Evolutionary conservation across 2,888 invertebrate genomes (phyloP).

Genomic region (Nomada lathburiana): DNA sequence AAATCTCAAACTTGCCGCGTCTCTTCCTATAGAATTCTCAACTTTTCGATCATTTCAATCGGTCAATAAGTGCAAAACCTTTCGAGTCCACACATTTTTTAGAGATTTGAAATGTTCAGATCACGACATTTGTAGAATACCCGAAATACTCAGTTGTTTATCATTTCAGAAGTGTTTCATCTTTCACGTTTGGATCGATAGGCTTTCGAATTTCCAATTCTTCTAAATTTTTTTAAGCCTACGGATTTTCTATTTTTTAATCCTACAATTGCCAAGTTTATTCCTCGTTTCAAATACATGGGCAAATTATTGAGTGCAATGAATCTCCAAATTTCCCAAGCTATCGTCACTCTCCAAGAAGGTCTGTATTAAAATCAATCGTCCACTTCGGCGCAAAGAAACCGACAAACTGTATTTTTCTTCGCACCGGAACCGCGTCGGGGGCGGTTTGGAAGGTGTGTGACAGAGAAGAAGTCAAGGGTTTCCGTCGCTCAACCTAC

Average conservation of each 20-base stretch:
- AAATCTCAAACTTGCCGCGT: background rate
- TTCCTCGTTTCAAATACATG: too few relatives aligned
- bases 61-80: too few relatives aligned
- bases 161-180: too few relatives aligned
- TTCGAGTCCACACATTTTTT: too few relatives aligned
- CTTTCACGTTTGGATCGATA: background rate
- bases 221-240: too few relatives aligned
- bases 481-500: conserved; percentile 57
- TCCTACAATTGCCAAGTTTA: background rate
- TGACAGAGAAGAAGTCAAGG: conserved; percentile 1
- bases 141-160: too few relatives aligned
- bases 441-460: background rate
- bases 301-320: too few relatives aligned
- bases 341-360: background rate
- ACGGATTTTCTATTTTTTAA: background rate
- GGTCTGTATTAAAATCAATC: background rate
- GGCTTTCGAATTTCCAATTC: background rate
- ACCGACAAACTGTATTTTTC: conserved; percentile 3
- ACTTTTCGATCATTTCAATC: background rate
- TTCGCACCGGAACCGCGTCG: conserved; percentile 5
- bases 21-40: background rate
- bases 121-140: too few relatives aligned
- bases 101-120: too few relatives aligned
- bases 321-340: background rate
- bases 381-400: too few relatives aligned